These are phyloP conservation scores for Furcula furcula DNA, from an alignment of 2,888 invertebrate species.

Conservation along the genomic window DNA sequence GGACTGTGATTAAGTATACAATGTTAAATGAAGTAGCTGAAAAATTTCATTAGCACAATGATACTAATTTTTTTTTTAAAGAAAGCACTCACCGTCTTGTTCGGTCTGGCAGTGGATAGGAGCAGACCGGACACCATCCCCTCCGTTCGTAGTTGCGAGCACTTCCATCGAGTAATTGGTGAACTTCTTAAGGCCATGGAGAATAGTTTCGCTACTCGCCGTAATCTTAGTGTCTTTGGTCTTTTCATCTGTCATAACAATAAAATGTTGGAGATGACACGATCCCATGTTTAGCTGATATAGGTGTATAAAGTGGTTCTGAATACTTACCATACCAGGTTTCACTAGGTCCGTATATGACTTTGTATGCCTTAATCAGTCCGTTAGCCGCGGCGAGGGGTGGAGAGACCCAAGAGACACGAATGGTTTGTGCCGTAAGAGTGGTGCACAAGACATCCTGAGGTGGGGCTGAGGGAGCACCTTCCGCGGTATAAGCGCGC, in stretches of 20 bases:
- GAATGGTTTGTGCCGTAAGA: slow-evolving; percentile 95
- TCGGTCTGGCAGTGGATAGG: slow-evolving; percentile 97
- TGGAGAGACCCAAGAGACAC: slow-evolving; percentile 97
- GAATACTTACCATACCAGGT: slow-evolving; percentile 92
- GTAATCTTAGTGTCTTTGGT: slow-evolving; percentile 95
- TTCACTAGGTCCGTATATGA: slow-evolving; percentile 94
- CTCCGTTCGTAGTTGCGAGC: slow-evolving; percentile 95
- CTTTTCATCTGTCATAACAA: slow-evolving; percentile 87
- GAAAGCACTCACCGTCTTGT: slow-evolving; percentile 89
- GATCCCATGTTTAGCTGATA: background rate
- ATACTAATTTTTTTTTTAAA: background rate
- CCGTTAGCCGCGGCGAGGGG: slow-evolving; percentile 96
- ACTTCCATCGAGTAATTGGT: slow-evolving; percentile 99
- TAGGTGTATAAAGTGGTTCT: background rate
- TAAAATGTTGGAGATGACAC: background rate
- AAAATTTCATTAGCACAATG: too few relatives aligned
- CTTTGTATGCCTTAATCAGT: slow-evolving; percentile 97
- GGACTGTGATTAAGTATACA: slow-evolving; percentile 86
- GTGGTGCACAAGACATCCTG: slow-evolving; percentile 96
- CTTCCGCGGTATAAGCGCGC: slow-evolving; percentile 96
- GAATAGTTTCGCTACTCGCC: slow-evolving; percentile 94
- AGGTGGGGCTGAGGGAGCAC: slow-evolving; percentile 95
- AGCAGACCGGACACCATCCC: slow-evolving; percentile 94
- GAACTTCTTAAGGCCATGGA: slow-evolving; percentile 96
- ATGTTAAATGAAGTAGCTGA: too few relatives aligned